Evolutionary conservation across 2,888 invertebrate species (phyloP), one percentile per base, ranked within the genome.

Genomic region (Nezara viridula): DNA sequence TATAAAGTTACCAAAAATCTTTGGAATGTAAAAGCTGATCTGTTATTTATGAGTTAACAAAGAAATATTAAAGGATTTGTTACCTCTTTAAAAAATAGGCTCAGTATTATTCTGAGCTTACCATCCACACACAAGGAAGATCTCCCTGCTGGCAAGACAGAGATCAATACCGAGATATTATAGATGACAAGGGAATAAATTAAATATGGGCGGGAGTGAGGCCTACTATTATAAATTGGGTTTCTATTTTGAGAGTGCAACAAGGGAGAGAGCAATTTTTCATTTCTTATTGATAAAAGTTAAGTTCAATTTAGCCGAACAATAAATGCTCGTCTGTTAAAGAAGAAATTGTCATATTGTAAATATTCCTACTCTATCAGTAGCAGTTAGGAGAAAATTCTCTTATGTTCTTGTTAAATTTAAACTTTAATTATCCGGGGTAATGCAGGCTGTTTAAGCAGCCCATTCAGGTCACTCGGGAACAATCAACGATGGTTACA

Each of bases 251-350:
- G 37, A 55, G 32, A 2, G 60, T 3, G 19, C 50, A n/a, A 9
- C 27, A 9, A 50, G 52, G 2, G 2, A n/a, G 19, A 32, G 52
- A 50, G 52, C 24, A 86, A 55, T 86, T 86, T 86, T 86, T 55
- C 86, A 86, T 52, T 86, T 55, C 24, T 19, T 52, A 55, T 55
- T 14, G 55, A 86, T 52, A 50, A n/a, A n/a, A n/a, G n/a, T n/a
- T n/a, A n/a, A 86, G 49, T 32, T 86, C 49, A n/a, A 49, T 86
- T 86, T 37, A 49, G 21, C 10, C 19, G 1, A 32, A 37, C 16
- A 55, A 86, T 86, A 86, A 86, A 40, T 86, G 52, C 24, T 86
- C 55, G 16, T 86, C 55, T 86, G 40, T 40, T 55, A 86, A 55
- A 55, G 86, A 55, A n/a, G 12, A 86, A 6, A 66, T 66, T 32